Conservation (phyloP, 2,797 vertebrate genomes). For the Heterohyrax brucei region DNA sequence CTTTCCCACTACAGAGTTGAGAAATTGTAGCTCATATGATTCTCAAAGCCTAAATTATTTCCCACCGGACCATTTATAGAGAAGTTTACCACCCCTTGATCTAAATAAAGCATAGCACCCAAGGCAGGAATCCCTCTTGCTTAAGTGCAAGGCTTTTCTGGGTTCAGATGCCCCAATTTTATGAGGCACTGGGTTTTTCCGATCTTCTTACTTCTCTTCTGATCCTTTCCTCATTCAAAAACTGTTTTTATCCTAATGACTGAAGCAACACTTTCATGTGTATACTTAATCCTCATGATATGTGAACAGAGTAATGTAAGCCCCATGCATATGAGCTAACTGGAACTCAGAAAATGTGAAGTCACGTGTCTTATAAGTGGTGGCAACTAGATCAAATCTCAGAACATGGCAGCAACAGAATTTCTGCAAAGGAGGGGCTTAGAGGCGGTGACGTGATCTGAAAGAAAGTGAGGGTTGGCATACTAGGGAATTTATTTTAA, state of each 20-base stretch:
- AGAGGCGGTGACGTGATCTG: too few relatives aligned
- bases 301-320: background rate
- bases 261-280: background rate
- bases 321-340: background rate
- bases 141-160: background rate
- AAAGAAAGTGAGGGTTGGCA: background rate
- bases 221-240: slow-evolving; percentile 24
- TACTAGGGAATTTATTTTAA: background rate
- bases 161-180: background rate
- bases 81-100: background rate
- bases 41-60: background rate
- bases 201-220: background rate
- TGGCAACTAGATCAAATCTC: background rate
- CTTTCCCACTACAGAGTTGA: background rate
- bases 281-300: background rate
- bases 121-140: background rate
- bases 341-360: background rate
- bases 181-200: background rate
- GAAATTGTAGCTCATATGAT: background rate
- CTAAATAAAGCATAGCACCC: background rate
- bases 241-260: background rate
- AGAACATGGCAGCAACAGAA: background rate
- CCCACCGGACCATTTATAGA: background rate
- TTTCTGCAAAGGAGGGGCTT: background rate
- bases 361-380: background rate